Base-by-base conservation (phyloP, 2,888 invertebrate species). In the Lycaena phlaeas region DNA sequence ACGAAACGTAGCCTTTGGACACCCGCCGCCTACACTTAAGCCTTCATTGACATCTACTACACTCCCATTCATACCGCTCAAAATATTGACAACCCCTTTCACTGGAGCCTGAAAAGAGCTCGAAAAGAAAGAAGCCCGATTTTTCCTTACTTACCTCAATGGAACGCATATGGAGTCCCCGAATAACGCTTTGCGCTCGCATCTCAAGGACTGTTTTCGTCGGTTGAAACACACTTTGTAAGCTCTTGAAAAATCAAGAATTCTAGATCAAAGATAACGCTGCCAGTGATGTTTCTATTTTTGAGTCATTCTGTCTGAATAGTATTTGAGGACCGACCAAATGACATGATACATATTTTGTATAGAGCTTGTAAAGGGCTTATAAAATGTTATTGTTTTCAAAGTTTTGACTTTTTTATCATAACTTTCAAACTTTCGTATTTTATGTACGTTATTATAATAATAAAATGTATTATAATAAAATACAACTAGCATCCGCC, bases 71-170 rank as follows among this genome's bases (percentile, higher is more conserved):
- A 79, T 63, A 62, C 57, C 69, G 78, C 75, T 78, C 64, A 79
- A 79, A 78, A 79, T 79, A 81, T 81, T 81, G 79, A 81, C 79
- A 75, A 67, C 75, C 73, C 65, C 70, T 69, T 79, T 78, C 72
- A 78, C 54, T 57, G 52, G 53, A 57, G 54, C 56, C 55, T 77
- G 72, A 75, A 79, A 74, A 68, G 78, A 61, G 69, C 67, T 64
- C 51, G 59, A 64, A 63, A 70, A 69, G 71, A 77, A 76, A 68
- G 62, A 68, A 64, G 56, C 68, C 73, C 73, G 74, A 76, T 78
- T 76, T 77, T 74, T 64, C 65, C 72, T 70, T 72, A 67, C 67
- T 69, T 63, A 65, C 57, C 60, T 73, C 63, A 71, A 75, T 74
- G 58, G 67, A 64, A 70, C 77, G 77, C 75, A 66, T 65, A 58